phyloP scores from a whole-genome alignment of 2,888 invertebrate species.

The Dione juno region DNA sequence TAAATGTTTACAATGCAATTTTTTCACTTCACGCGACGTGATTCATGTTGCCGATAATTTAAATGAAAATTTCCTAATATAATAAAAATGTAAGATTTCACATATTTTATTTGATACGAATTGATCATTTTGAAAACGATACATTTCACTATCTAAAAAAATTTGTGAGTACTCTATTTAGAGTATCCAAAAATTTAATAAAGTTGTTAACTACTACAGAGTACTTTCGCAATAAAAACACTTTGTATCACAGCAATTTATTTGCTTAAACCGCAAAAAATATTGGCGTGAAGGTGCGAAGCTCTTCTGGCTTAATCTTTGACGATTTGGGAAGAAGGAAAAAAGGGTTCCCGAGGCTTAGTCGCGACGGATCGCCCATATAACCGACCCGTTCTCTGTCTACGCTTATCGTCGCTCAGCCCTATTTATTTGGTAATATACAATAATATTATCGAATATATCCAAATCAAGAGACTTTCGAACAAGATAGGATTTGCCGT shows the following conservation, averaged over 20 bases:
- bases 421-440: constrained; percentile 71
- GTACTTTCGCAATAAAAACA: constrained; percentile 37
- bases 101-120: too few species aligned
- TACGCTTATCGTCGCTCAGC: constrained; percentile 66
- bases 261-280: constrained; percentile 73
- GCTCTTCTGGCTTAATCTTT: constrained; percentile 75
- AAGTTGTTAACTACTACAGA: neutral
- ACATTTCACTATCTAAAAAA: too few species aligned
- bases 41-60: constrained; percentile 36
- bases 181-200: neutral
- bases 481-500: constrained; percentile 45
- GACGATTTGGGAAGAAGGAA: constrained; percentile 80
- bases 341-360: constrained; percentile 76
- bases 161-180: neutral
- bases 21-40: constrained; percentile 59
- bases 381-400: constrained; percentile 64
- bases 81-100: neutral
- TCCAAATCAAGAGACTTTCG: constrained; percentile 56
- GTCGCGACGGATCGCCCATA: constrained; percentile 63
- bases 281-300: constrained; percentile 77
- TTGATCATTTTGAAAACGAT: too few species aligned
- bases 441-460: constrained; percentile 62
- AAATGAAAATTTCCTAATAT: neutral
- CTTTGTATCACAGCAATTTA: constrained; percentile 72
- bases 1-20: constrained; percentile 79